Percentiles rank a stretch among this genome's conserved stretches.
phyloP scores from a whole-genome alignment of 2,888 invertebrate species.

The Himalopsyche anomala region DNA sequence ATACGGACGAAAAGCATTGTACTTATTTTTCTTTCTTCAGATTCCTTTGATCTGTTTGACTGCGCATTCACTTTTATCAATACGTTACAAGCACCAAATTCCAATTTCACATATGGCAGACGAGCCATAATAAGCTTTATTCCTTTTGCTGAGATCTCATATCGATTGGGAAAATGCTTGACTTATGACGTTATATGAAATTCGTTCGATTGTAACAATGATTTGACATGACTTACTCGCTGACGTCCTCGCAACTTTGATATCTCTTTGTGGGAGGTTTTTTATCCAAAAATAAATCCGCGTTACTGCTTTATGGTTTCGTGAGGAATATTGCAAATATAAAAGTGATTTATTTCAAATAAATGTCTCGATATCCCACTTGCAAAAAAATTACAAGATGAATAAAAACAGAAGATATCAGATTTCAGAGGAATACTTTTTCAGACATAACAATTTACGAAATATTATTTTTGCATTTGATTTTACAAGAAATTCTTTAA shows the following conservation, averaged over 20 bases:
- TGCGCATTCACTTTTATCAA: constrained; percentile 65
- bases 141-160: constrained; percentile 22
- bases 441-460: no score
- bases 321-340: constrained; percentile 38
- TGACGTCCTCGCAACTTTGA: constrained; percentile 49
- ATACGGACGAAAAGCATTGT: constrained; percentile 56
- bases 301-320: constrained; percentile 50
- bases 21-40: constrained; percentile 59
- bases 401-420: no score
- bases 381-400: background rate
- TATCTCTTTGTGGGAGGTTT: constrained; percentile 56
- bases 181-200: constrained; percentile 38
- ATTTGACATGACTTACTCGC: constrained; percentile 62
- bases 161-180: background rate
- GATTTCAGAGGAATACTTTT: no score
- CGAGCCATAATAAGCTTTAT: constrained; percentile 59
- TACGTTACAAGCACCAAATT: constrained; percentile 62
- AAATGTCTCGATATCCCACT: background rate
- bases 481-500: no score
- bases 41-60: constrained; percentile 65
- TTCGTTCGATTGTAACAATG: constrained; percentile 58
- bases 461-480: no score
- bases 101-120: constrained; percentile 53
- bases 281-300: constrained; percentile 55
- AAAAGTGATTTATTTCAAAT: constrained; percentile 14